Evolutionary conservation across 2,113 vertebrate genomes (phyloP).

Genomic region (Alligator mississippiensis): DNA sequence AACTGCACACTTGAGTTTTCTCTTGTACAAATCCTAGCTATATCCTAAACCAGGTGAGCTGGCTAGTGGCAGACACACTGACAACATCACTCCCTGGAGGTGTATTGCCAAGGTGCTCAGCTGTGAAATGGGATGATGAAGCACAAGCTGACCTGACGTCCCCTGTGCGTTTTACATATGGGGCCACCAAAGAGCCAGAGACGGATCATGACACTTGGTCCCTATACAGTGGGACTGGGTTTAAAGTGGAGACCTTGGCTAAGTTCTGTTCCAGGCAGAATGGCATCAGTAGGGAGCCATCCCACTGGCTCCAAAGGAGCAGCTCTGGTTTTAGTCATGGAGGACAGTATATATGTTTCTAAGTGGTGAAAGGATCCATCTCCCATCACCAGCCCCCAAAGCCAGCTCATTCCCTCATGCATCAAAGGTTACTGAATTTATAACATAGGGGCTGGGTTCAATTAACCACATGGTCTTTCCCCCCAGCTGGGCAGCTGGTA

Average conservation of each 20-base stretch:
- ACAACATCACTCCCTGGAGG: neutral
- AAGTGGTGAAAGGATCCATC: rapidly evolving
- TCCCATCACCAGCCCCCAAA: neutral
- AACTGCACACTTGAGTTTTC: neutral
- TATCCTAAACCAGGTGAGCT: neutral
- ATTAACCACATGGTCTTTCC: neutral
- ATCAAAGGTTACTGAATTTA: neutral
- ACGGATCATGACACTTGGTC: neutral
- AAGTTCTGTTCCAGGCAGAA: neutral
- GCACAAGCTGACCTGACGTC: neutral
- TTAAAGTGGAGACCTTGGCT: neutral
- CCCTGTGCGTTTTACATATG: neutral
- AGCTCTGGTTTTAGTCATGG: neutral
- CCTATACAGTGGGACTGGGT: rapidly evolving
- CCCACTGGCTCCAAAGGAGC: neutral
- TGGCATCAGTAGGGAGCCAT: rapidly evolving
- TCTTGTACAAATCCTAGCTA: neutral
- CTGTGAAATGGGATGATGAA: neutral
- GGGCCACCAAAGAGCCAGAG: neutral
- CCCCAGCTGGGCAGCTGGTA: neutral
- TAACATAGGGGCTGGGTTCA: neutral
- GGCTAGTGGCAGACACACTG: neutral
- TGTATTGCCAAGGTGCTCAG: rapidly evolving
- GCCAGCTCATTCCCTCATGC: neutral
- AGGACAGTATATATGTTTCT: neutral